phyloP scores from a whole-genome alignment of 2,888 invertebrate species.

The Lordiphosa andalusiaca region DNA sequence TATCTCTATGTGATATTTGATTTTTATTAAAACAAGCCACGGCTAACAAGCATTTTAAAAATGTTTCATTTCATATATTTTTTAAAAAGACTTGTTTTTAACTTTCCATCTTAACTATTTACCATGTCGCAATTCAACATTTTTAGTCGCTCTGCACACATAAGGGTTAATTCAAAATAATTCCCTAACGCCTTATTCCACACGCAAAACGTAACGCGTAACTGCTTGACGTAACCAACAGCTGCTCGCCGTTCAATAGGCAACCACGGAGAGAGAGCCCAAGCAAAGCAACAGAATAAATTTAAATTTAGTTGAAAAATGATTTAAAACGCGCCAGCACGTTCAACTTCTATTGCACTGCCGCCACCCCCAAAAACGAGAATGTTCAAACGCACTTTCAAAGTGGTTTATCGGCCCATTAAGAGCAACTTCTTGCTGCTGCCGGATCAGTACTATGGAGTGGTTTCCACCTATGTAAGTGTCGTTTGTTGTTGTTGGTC shows the following conservation, averaged over 20 bases:
- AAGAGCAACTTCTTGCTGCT: slow-evolving; percentile 78
- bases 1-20: too few species aligned
- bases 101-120: too few species aligned
- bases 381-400: slow-evolving; percentile 80
- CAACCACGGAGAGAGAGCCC: slow-evolving; percentile 13
- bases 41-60: too few species aligned
- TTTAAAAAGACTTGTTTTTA: too few species aligned
- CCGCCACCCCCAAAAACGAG: slow-evolving; percentile 8
- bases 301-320: slow-evolving; percentile 37
- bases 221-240: background rate
- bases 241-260: slow-evolving; percentile 3
- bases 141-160: too few species aligned
- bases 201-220: too few species aligned
- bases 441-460: slow-evolving; percentile 78
- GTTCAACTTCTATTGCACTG: slow-evolving; percentile 5
- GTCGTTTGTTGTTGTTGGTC: slow-evolving; percentile 23
- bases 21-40: too few species aligned
- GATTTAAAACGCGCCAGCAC: slow-evolving; percentile 30
- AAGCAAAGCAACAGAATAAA: slow-evolving; percentile 15
- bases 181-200: too few species aligned
- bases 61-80: too few species aligned
- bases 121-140: too few species aligned
- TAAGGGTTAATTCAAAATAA: too few species aligned
- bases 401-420: slow-evolving; percentile 78
- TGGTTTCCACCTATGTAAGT: slow-evolving; percentile 80